phyloP scores from a whole-genome alignment of 2,888 invertebrate species.

The Thyatira batis region DNA sequence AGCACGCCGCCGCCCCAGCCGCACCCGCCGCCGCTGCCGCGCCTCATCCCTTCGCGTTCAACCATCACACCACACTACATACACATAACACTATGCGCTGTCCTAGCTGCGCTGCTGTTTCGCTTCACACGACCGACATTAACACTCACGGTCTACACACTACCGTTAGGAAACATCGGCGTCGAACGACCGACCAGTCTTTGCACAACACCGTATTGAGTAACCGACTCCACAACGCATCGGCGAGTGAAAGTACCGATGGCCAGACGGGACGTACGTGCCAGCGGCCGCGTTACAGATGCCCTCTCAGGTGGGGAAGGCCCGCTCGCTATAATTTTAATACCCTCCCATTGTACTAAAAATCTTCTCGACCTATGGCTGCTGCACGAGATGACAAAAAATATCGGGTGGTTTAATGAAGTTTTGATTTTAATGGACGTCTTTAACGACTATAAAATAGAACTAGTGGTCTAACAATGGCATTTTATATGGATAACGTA shows the following conservation, averaged over 20 bases:
- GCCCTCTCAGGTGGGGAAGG: slow-evolving; percentile 54
- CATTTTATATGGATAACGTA: slow-evolving; percentile 31
- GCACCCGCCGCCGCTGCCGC: slow-evolving; percentile 69
- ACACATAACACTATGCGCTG: slow-evolving; percentile 57
- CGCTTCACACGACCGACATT: slow-evolving; percentile 46
- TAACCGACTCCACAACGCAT: slow-evolving; percentile 66
- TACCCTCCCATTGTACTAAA: slow-evolving; percentile 43
- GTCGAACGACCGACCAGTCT: slow-evolving; percentile 39
- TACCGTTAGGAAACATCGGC: slow-evolving; percentile 57
- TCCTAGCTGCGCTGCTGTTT: slow-evolving; percentile 21
- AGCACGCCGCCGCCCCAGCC: slow-evolving; percentile 75
- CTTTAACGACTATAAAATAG: slow-evolving; percentile 4
- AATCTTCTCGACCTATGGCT: neutral
- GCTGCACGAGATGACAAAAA: neutral
- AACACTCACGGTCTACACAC: slow-evolving; percentile 45
- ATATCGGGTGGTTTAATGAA: neutral
- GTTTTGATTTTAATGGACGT: slow-evolving; percentile 7
- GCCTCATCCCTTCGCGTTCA: slow-evolving; percentile 70
- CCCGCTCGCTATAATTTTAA: slow-evolving; percentile 32
- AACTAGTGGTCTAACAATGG: slow-evolving; percentile 24
- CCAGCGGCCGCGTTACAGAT: slow-evolving; percentile 52
- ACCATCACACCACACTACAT: slow-evolving; percentile 65
- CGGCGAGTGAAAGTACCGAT: slow-evolving; percentile 74
- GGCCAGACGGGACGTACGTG: slow-evolving; percentile 52
- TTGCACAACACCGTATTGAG: slow-evolving; percentile 67